Conservation (phyloP, 2,113 vertebrate species). For the Bathybates hornii region DNA sequence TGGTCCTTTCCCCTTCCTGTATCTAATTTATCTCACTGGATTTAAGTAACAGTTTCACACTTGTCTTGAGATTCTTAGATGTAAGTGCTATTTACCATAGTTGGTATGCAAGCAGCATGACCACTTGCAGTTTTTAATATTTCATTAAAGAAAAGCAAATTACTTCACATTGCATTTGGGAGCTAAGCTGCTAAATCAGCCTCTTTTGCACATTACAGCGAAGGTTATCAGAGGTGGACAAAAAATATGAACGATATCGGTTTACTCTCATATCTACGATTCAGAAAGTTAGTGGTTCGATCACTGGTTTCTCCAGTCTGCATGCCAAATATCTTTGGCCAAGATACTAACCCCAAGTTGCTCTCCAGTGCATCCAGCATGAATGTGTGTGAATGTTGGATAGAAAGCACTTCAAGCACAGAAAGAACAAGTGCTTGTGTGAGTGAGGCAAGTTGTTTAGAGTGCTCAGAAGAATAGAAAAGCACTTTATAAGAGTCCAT, state of each 20-base stretch:
- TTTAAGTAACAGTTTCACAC: conserved; percentile 15
- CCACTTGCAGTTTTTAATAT: conserved; percentile 2
- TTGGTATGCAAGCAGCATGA: background rate
- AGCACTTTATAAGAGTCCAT: background rate
- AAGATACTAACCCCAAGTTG: background rate
- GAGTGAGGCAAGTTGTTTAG: background rate
- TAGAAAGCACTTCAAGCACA: background rate
- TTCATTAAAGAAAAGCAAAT: conserved; percentile 19
- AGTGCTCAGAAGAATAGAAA: background rate
- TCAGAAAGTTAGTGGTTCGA: background rate
- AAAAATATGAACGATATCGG: background rate
- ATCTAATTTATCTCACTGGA: conserved; percentile 12
- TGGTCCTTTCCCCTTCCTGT: background rate
- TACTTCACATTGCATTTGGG: background rate
- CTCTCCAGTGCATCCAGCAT: background rate
- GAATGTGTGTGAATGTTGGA: background rate
- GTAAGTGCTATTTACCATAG: background rate
- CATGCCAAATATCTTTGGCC: background rate
- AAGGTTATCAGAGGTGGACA: background rate
- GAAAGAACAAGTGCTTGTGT: background rate
- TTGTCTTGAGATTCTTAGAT: conserved; percentile 36
- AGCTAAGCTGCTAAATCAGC: background rate
- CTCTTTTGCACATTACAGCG: background rate
- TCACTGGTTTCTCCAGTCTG: background rate
- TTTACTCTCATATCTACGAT: background rate